phyloP scores from a whole-genome alignment of 2,888 invertebrate species.

The Lordiphosa fenestrarum region DNA sequence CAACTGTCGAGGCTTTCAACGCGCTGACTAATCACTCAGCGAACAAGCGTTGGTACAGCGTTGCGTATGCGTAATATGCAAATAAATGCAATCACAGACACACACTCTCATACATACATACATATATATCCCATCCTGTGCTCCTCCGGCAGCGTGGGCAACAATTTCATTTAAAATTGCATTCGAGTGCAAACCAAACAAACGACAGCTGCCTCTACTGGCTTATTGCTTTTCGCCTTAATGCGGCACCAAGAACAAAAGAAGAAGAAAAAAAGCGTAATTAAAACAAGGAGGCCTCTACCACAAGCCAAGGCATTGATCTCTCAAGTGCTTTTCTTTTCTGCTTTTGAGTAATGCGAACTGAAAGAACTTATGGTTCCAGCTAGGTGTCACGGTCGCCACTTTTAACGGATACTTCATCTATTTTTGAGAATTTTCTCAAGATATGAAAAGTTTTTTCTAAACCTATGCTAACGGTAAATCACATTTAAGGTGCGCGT shows the following conservation, averaged over 20 bases:
- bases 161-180: conserved; percentile 37
- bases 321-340: too few relatives aligned
- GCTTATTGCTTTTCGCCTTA: conserved; percentile 33
- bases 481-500: too few relatives aligned
- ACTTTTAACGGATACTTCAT: too few relatives aligned
- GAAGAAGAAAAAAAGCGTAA: not conserved
- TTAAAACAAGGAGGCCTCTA: conserved; percentile 4
- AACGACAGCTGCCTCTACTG: conserved; percentile 21
- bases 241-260: not conserved
- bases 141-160: conserved; percentile 7
- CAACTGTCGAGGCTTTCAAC: conserved; percentile 10
- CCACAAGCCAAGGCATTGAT: conserved; percentile 1
- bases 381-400: too few relatives aligned
- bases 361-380: too few relatives aligned
- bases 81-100: conserved; percentile 46
- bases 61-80: conserved; percentile 65
- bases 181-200: conserved; percentile 45
- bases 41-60: conserved; percentile 35
- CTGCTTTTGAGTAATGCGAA: too few relatives aligned
- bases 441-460: too few relatives aligned
- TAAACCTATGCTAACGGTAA: too few relatives aligned
- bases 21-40: conserved; percentile 25
- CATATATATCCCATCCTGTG: conserved; percentile 7
- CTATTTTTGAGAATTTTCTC: too few relatives aligned
- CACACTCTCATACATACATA: not conserved